phyloP scores from a whole-genome alignment of 2,797 vertebrate species.

The Brotula barbata region DNA sequence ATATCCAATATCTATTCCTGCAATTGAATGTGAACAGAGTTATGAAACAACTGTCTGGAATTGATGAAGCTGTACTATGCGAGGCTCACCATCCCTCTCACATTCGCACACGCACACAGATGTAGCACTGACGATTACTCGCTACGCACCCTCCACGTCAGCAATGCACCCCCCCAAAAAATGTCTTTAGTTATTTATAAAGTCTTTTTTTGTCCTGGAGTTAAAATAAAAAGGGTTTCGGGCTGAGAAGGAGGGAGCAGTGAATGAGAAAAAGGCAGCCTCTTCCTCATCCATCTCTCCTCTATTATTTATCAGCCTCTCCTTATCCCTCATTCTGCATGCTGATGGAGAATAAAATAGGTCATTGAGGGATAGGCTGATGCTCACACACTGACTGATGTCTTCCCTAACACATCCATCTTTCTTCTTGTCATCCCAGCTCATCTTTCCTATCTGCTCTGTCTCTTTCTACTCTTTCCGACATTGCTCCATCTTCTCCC shows the following conservation, averaged over 20 bases:
- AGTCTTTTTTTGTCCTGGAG: conserved; percentile 55
- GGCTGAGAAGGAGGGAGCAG: conserved; percentile 9
- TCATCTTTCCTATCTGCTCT: conserved; percentile 11
- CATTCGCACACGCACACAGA: conserved; percentile 21
- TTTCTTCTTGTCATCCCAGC: not conserved
- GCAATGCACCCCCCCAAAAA: conserved; percentile 44
- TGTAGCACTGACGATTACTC: conserved; percentile 48
- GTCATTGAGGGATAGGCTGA: conserved; percentile 62
- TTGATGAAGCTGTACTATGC: conserved; percentile 9
- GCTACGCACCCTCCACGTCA: conserved; percentile 39
- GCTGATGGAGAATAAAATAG: conserved; percentile 73
- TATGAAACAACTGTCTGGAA: not conserved
- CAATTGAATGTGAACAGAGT: not conserved
- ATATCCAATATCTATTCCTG: not conserved
- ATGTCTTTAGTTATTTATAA: conserved; percentile 69
- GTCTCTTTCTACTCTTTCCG: not conserved
- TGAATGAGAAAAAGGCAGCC: conserved; percentile 48
- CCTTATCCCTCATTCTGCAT: conserved; percentile 57
- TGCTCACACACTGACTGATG: conserved; percentile 56
- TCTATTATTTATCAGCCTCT: conserved; percentile 75
- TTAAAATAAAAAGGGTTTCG: conserved; percentile 36
- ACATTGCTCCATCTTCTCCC: not conserved
- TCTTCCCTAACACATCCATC: conserved; percentile 51
- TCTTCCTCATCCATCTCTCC: conserved; percentile 71
- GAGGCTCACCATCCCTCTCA: conserved; percentile 26